Evolutionary conservation across 2,797 vertebrate genomes (phyloP).

Genomic region (Alosa sapidissima): DNA sequence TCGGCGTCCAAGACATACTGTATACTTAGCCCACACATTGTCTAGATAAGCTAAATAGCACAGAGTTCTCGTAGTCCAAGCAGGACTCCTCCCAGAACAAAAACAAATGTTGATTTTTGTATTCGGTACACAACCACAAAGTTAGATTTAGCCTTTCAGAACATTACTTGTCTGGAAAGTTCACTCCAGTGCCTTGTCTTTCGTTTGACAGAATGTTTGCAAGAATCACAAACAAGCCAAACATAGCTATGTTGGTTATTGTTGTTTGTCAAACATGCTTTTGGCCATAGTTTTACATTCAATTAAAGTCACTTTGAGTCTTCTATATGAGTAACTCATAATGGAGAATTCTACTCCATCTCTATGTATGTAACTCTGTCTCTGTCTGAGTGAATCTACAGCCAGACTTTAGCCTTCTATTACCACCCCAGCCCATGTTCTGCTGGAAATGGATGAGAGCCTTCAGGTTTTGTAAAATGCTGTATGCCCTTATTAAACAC

Average conservation of each 20-base stretch:
- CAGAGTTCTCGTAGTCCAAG: neutral
- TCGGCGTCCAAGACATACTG: neutral
- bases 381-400: neutral
- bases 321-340: neutral
- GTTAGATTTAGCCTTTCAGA: slow-evolving; percentile 40
- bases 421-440: neutral
- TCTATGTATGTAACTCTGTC: neutral
- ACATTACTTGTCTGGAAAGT: slow-evolving; percentile 20
- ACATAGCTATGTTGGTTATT: neutral
- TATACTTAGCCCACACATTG: slow-evolving; percentile 2
- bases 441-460: neutral
- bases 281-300: neutral
- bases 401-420: neutral
- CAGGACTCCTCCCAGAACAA: neutral
- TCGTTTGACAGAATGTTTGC: neutral
- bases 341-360: neutral
- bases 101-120: slow-evolving; percentile 40
- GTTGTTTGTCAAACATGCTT: neutral
- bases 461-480: neutral
- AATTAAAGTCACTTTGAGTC: neutral
- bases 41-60: slow-evolving; percentile 2
- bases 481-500: slow-evolving; percentile 9
- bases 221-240: neutral
- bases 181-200: neutral
- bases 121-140: slow-evolving; percentile 32